These are phyloP conservation scores for Siniperca chuatsi DNA, from an alignment of 2,113 vertebrate species.

Conservation along the genomic window DNA sequence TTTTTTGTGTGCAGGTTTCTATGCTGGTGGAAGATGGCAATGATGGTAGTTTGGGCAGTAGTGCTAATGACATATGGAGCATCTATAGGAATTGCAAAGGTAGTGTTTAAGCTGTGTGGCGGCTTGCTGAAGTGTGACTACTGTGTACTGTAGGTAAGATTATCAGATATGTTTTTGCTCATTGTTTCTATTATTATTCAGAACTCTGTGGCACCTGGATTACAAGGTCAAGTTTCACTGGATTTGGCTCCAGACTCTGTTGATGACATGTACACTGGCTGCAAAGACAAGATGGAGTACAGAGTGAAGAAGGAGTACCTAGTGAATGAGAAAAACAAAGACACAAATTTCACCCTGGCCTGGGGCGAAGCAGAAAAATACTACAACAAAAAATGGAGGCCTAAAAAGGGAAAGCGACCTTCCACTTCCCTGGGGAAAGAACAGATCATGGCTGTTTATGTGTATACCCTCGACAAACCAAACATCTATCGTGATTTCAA, in stretches of 20 bases:
- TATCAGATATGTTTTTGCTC: background rate
- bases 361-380: constrained; percentile 52
- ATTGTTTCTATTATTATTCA: background rate
- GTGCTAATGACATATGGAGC: constrained; percentile 21
- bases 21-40: background rate
- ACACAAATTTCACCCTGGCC: constrained; percentile 30
- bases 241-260: constrained; percentile 46
- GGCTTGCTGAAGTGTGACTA: background rate
- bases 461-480: constrained; percentile 44
- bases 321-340: constrained; percentile 33
- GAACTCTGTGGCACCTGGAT: background rate
- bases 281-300: constrained; percentile 44
- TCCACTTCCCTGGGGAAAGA: constrained; percentile 22
- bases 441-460: constrained; percentile 57
- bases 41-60: constrained; percentile 2
- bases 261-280: constrained; percentile 61
- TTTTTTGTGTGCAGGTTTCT: constrained; percentile 15
- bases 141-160: too few relatives aligned
- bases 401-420: constrained; percentile 3
- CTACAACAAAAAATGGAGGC: constrained; percentile 48
- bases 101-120: background rate
- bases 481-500: constrained; percentile 60
- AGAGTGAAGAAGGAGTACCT: constrained; percentile 51
- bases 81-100: constrained; percentile 26
- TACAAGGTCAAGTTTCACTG: background rate